These are phyloP conservation scores for Drosophila ananassae DNA, from an alignment of 1,140 invertebrate species.

Conservation along the genomic window DNA sequence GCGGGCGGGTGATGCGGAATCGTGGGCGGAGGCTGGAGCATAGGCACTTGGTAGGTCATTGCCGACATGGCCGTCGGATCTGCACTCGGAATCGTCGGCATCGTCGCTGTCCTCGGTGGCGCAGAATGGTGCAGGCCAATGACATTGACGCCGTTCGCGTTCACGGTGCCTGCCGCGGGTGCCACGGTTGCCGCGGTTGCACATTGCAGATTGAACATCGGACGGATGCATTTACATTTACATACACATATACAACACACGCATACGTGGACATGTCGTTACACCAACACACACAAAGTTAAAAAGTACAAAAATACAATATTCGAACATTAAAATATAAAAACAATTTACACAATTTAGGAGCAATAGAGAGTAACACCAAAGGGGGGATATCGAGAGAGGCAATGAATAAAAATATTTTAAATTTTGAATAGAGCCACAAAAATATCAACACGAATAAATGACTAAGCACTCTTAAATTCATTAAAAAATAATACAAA, in stretches of 20 bases:
- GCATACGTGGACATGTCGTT: conserved; percentile 39
- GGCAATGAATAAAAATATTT: neutral
- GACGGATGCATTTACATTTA: conserved; percentile 57
- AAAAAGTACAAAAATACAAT: conserved; percentile 25
- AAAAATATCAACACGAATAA: neutral
- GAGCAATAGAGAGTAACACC: conserved; percentile 22
- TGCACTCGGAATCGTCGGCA: conserved; percentile 3
- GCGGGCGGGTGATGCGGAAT: neutral
- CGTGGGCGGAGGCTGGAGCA: conserved; percentile 22
- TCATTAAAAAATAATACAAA: too few relatives aligned
- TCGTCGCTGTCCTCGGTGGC: conserved; percentile 64
- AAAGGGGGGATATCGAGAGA: neutral
- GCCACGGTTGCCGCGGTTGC: conserved; percentile 7
- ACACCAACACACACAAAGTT: conserved; percentile 49
- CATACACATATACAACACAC: conserved; percentile 49
- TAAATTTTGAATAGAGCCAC: neutral
- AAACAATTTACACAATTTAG: conserved; percentile 17
- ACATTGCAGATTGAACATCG: neutral
- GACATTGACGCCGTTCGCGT: conserved; percentile 88
- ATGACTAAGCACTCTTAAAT: neutral
- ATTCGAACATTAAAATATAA: conserved; percentile 44
- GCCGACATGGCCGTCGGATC: conserved; percentile 42
- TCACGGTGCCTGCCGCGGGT: conserved; percentile 83
- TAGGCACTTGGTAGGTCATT: conserved; percentile 56
- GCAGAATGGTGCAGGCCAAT: conserved; percentile 86